A percentile compares a stretch with the other conserved stretches of the same genome.
Evolutionary conservation across 2,797 vertebrate genomes (phyloP).

Genomic region (Coracias cyanogaster): DNA sequence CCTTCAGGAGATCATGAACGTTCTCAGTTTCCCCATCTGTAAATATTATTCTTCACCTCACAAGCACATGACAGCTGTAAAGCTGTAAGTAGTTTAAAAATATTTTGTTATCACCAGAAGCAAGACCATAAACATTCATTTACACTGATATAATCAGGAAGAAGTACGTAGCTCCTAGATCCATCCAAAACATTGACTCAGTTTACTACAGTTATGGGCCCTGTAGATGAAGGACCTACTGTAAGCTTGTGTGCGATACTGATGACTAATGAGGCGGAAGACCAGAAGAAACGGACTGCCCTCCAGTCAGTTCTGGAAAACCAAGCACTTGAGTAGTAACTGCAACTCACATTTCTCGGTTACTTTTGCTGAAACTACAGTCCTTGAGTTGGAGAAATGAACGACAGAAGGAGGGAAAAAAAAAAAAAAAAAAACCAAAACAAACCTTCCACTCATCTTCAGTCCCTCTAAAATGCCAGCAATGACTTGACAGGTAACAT

Average conservation of each 20-base stretch:
- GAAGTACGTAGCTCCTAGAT: background rate
- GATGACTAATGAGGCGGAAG: background rate
- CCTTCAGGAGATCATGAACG: background rate
- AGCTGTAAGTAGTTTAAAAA: background rate
- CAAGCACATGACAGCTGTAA: background rate
- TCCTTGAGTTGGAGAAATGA: background rate
- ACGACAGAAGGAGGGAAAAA: background rate
- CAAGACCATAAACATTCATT: background rate
- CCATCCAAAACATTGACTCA: background rate
- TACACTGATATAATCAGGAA: background rate
- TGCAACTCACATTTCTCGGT: background rate
- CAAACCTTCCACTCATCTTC: background rate
- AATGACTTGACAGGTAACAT: background rate
- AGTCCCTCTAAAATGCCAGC: background rate
- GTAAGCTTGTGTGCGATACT: background rate
- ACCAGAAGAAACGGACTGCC: background rate
- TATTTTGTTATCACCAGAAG: background rate
- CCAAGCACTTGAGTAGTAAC: background rate
- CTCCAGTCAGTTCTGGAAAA: background rate
- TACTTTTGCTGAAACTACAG: background rate
- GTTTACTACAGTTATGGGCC: background rate
- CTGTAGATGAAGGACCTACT: background rate
- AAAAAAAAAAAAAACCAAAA: background rate
- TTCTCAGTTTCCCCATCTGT: background rate
- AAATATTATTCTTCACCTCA: background rate